phyloP scores from a whole-genome alignment of 2,797 vertebrate genomes.

The Linurgus olivaceus region DNA sequence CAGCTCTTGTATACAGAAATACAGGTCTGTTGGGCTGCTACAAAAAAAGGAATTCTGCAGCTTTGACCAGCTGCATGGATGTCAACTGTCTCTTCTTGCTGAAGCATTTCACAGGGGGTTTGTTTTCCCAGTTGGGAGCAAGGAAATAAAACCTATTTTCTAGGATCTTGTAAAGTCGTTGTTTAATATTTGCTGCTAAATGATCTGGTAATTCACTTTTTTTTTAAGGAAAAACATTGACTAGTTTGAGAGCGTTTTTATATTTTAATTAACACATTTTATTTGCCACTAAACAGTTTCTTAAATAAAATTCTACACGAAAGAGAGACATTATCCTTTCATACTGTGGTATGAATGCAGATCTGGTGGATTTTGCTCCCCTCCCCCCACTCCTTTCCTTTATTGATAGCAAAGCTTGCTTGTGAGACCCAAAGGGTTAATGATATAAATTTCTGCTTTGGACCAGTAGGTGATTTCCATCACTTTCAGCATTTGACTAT shows the following conservation, averaged over 20 bases:
- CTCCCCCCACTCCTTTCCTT: neutral
- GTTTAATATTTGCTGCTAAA: neutral
- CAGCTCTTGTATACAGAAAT: rapidly evolving
- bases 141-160: neutral
- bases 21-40: neutral
- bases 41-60: neutral
- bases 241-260: conserved; percentile 37
- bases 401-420: neutral
- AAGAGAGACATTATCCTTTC: neutral
- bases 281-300: conserved; percentile 59
- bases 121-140: neutral
- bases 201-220: neutral
- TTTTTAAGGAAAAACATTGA: neutral
- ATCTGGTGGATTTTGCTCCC: neutral
- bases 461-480: conserved; percentile 35
- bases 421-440: conserved; percentile 41
- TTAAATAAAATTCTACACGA: conserved; percentile 26
- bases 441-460: conserved; percentile 33
- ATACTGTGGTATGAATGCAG: neutral
- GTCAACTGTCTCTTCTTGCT: neutral
- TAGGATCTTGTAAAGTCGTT: neutral
- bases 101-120: neutral
- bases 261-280: conserved; percentile 61
- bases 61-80: neutral
- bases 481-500: conserved; percentile 45